Evolutionary conservation across 2,888 invertebrate genomes (phyloP).

Genomic region (Parascotia fuliginaria): DNA sequence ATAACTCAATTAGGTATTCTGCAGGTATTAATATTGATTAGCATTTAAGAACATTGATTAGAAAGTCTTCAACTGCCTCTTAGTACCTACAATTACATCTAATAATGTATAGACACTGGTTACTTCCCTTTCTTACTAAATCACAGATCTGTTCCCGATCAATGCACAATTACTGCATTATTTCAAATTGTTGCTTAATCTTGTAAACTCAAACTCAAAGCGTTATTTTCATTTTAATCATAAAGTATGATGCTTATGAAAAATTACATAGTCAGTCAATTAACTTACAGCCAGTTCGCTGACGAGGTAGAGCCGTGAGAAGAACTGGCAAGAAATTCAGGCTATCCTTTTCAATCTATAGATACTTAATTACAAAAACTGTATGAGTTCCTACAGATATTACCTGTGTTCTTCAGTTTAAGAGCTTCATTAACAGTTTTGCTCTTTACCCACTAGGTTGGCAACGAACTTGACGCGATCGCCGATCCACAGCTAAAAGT

Average conservation of each 20-base stretch:
- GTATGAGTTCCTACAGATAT: no score
- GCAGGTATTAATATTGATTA: no score
- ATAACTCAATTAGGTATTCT: not conserved
- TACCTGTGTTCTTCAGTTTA: slow-evolving; percentile 97
- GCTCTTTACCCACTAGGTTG: slow-evolving; percentile 98
- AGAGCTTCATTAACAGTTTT: slow-evolving; percentile 97
- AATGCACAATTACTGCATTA: slow-evolving; percentile 54
- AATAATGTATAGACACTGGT: slow-evolving; percentile 40
- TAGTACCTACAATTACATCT: slow-evolving; percentile 41
- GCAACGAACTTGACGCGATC: slow-evolving; percentile 98
- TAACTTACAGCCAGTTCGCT: no score
- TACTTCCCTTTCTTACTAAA: slow-evolving; percentile 35
- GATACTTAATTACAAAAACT: no score
- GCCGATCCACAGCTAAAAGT: slow-evolving; percentile 99
- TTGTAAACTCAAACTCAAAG: slow-evolving; percentile 99
- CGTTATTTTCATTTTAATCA: no score
- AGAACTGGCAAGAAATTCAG: no score
- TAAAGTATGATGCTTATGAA: no score
- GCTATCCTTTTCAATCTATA: no score
- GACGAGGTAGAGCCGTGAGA: no score
- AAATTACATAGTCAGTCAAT: no score
- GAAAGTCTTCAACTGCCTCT: not conserved
- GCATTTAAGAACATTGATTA: not conserved
- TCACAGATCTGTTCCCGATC: slow-evolving; percentile 78
- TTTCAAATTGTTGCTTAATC: slow-evolving; percentile 88